These are phyloP conservation scores for Montipora cactus DNA, from an alignment of 64 coral and sea anemone genomes.

Conservation along the genomic window DNA sequence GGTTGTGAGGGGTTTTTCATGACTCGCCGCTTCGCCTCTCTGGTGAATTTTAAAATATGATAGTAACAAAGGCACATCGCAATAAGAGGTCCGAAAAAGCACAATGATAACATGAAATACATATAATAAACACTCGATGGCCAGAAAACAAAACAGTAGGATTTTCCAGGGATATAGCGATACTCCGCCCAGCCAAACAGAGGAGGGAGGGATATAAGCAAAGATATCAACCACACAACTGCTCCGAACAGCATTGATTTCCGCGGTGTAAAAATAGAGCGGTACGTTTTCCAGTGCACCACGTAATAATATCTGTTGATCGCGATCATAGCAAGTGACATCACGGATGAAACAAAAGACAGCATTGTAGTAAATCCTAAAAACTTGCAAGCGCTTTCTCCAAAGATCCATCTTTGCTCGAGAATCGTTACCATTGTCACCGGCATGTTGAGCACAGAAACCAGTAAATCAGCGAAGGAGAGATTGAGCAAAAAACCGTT, in stretches of 20 bases:
- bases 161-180: conserved; percentile 64
- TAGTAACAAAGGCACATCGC: conserved; percentile 57
- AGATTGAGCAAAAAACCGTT: conserved; percentile 91
- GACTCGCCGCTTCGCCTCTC: conserved; percentile 11
- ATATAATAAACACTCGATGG: conserved; percentile 39
- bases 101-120: conserved; percentile 73
- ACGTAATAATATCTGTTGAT: conserved; percentile 87
- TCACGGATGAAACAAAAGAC: conserved; percentile 89
- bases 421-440: conserved; percentile 78
- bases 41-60: conserved; percentile 59
- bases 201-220: conserved; percentile 66
- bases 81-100: conserved; percentile 71
- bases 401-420: conserved; percentile 69
- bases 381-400: conserved; percentile 55
- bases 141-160: conserved; percentile 80
- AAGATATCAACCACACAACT: conserved; percentile 72
- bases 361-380: conserved; percentile 83
- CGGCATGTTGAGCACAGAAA: conserved; percentile 90
- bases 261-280: conserved; percentile 31
- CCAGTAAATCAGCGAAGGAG: conserved; percentile 85
- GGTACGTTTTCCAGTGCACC: conserved; percentile 83
- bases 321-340: conserved; percentile 88
- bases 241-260: conserved; percentile 39
- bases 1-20: background rate
- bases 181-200: conserved; percentile 85